Conservation (phyloP, 1,140 invertebrate species). For the Philotrypesis tridentata region DNA sequence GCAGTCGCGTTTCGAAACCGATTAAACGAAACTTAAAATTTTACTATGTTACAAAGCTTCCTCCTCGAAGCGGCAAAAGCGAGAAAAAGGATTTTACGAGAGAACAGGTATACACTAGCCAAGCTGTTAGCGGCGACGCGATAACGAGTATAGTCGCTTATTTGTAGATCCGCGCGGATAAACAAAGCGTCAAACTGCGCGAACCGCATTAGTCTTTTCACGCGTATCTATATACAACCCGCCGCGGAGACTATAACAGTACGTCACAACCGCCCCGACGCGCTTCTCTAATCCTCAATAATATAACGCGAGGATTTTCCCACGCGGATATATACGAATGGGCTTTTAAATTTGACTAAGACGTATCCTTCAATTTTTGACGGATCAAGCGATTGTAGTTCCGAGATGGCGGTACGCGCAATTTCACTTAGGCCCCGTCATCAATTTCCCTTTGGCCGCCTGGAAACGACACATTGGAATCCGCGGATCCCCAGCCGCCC, state of each 20-base stretch:
- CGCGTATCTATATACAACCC: neutral
- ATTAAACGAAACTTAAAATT: too few relatives aligned
- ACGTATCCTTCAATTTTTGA: neutral
- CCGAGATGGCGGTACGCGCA: neutral
- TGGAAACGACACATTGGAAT: constrained; percentile 19
- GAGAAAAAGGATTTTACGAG: too few relatives aligned
- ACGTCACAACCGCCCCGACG: neutral
- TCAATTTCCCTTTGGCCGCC: neutral
- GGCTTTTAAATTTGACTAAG: neutral
- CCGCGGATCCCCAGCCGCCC: neutral
- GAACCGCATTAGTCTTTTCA: constrained; percentile 18
- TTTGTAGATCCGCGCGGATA: constrained; percentile 13
- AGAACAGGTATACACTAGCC: neutral
- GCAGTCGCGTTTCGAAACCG: too few relatives aligned
- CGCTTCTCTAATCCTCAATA: neutral
- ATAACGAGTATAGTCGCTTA: neutral
- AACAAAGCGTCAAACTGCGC: constrained; percentile 1
- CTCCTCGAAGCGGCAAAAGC: too few relatives aligned
- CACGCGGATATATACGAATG: too few relatives aligned
- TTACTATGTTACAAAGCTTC: too few relatives aligned
- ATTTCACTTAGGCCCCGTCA: neutral
- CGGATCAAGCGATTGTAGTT: neutral
- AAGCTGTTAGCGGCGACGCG: neutral
- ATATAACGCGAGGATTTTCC: neutral
- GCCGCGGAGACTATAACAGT: neutral